Conservation (phyloP, 2,113 vertebrate species). For the Crotophaga sulcirostris region DNA sequence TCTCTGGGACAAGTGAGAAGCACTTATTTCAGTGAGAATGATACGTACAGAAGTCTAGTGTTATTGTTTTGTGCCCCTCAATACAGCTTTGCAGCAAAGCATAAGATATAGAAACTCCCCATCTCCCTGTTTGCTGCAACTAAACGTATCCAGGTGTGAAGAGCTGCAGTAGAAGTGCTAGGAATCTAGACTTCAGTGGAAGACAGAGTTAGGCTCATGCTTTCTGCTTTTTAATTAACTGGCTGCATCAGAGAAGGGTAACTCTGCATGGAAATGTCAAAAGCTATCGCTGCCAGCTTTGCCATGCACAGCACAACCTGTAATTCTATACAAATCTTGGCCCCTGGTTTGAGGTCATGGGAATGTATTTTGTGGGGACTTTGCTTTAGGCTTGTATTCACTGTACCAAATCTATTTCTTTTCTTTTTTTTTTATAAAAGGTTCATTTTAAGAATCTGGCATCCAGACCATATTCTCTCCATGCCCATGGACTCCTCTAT, state of each 20-base stretch:
- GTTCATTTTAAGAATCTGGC: conserved; percentile 93
- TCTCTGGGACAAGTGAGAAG: neutral
- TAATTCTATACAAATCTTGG: neutral
- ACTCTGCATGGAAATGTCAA: neutral
- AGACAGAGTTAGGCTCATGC: neutral
- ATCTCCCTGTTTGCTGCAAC: neutral
- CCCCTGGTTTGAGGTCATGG: neutral
- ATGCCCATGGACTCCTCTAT: conserved; percentile 92
- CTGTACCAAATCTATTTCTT: neutral
- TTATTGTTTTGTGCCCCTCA: neutral
- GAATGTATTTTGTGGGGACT: neutral
- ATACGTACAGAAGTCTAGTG: neutral
- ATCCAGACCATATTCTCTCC: conserved; percentile 87
- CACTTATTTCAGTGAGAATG: neutral
- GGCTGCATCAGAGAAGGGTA: neutral
- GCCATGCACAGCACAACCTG: fast-evolving
- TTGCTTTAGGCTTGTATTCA: neutral
- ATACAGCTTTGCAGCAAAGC: neutral
- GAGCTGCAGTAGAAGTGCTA: neutral
- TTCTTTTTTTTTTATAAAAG: conserved; percentile 63
- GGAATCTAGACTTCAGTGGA: neutral
- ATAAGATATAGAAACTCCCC: neutral
- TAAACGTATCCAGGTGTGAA: neutral
- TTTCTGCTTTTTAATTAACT: neutral
- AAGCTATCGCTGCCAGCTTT: neutral